These are phyloP conservation scores for Zapornia atra DNA, from an alignment of 2,113 vertebrate genomes.

Conservation along the genomic window DNA sequence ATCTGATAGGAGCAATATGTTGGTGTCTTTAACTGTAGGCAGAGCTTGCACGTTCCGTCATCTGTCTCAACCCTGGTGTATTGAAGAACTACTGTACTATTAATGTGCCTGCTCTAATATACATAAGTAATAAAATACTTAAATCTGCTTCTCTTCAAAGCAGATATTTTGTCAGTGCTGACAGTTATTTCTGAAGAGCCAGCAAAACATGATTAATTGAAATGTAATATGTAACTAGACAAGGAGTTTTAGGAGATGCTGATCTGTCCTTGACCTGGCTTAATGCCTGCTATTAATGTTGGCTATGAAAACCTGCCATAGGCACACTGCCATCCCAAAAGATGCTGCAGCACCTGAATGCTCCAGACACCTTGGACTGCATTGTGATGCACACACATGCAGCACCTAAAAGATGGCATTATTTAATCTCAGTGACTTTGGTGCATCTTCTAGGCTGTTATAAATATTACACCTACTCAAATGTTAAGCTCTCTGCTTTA, in stretches of 20 bases:
- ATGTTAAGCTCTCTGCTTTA: background rate
- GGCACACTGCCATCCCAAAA: background rate
- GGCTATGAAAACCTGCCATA: background rate
- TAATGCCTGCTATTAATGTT: background rate
- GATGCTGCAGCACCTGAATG: background rate
- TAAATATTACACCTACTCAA: background rate
- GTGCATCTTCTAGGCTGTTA: background rate
- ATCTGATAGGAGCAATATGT: background rate
- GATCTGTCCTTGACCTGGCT: background rate
- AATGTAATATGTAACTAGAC: background rate
- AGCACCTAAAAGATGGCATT: background rate
- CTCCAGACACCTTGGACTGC: background rate
- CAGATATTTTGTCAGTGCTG: background rate
- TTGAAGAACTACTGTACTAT: background rate
- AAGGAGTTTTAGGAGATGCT: background rate
- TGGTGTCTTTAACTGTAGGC: background rate
- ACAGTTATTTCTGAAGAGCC: background rate
- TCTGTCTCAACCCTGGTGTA: background rate
- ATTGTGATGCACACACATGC: accelerated
- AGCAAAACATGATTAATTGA: background rate
- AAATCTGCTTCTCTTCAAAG: background rate
- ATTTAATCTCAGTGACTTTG: background rate
- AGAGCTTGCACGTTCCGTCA: background rate
- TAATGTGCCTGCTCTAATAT: background rate
- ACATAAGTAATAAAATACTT: background rate